Evolutionary conservation across 2,888 invertebrate species (phyloP).

Genomic region (Laothoe populi): DNA sequence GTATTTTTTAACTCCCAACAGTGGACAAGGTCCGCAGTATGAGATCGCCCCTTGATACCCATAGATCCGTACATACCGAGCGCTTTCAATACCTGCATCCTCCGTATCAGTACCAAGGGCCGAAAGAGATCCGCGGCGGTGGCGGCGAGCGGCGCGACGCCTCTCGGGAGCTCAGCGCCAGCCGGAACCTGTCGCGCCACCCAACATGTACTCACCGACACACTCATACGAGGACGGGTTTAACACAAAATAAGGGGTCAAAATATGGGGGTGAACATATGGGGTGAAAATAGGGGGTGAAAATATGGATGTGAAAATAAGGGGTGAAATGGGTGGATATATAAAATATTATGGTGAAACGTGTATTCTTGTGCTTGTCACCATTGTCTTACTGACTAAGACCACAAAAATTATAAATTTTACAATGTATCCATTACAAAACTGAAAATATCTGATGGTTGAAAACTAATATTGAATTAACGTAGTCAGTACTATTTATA

Average conservation of each 20-base stretch:
- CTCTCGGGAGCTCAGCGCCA: conserved; percentile 69
- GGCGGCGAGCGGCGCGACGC: conserved; percentile 70
- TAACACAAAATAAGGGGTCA: neutral
- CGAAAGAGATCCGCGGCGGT: conserved; percentile 81
- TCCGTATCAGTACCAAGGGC: conserved; percentile 76
- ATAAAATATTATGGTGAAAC: neutral
- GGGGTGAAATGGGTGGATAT: neutral
- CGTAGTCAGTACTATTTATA: too few species aligned
- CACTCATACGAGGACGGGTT: neutral
- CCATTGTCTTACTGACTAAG: too few species aligned
- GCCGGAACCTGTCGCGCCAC: conserved; percentile 67
- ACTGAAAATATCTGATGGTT: too few species aligned
- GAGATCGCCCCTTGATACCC: too few species aligned
- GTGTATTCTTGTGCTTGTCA: too few species aligned
- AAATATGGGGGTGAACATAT: neutral
- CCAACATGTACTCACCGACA: conserved; percentile 32
- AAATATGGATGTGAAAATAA: neutral
- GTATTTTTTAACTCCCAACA: too few species aligned
- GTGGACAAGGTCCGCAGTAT: too few species aligned
- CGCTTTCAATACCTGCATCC: conserved; percentile 42
- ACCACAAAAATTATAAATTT: too few species aligned
- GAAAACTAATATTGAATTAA: too few species aligned
- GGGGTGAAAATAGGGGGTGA: neutral
- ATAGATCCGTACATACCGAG: conserved; percentile 44
- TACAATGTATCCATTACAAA: too few species aligned